Percentiles rank a stretch among this genome's conserved stretches.
Conservation (phyloP, 2,113 vertebrate genomes). For the Hemicordylus capensis region DNA sequence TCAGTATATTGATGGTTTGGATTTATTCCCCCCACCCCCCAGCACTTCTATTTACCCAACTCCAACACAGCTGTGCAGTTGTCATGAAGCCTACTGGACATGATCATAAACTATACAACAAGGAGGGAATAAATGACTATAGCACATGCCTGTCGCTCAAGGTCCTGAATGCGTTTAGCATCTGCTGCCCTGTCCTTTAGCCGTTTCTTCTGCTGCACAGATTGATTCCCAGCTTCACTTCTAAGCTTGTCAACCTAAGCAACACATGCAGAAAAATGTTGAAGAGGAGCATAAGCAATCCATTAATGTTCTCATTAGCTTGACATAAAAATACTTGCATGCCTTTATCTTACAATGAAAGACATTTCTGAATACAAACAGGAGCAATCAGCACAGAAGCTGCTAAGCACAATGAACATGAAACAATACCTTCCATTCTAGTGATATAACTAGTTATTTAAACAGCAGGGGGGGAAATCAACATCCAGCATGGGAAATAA, state of each 20-base stretch:
- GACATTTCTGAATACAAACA: not conserved
- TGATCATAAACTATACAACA: not conserved
- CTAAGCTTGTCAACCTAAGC: constrained; percentile 87
- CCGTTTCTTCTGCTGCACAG: constrained; percentile 79
- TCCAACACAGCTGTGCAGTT: not conserved
- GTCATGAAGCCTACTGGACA: not conserved
- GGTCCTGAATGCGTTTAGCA: constrained; percentile 87
- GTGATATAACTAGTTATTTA: not conserved
- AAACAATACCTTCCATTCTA: not conserved
- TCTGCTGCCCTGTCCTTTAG: constrained; percentile 80
- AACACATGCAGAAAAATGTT: not conserved
- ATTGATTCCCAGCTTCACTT: constrained; percentile 77
- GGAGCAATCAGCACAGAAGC: not conserved
- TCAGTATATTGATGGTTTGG: not conserved
- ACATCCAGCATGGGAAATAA: not conserved
- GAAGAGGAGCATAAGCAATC: not conserved
- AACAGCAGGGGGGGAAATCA: not conserved
- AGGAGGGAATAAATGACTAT: not conserved
- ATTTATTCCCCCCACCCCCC: not conserved
- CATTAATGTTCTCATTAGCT: constrained; percentile 1
- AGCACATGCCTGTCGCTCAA: constrained; percentile 86
- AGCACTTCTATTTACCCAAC: not conserved
- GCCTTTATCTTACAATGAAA: not conserved
- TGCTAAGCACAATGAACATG: not conserved
- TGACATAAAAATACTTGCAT: not conserved